Evolutionary conservation across 2,113 vertebrate species (phyloP).

Genomic region (Hydrochoerus hydrochaeris): DNA sequence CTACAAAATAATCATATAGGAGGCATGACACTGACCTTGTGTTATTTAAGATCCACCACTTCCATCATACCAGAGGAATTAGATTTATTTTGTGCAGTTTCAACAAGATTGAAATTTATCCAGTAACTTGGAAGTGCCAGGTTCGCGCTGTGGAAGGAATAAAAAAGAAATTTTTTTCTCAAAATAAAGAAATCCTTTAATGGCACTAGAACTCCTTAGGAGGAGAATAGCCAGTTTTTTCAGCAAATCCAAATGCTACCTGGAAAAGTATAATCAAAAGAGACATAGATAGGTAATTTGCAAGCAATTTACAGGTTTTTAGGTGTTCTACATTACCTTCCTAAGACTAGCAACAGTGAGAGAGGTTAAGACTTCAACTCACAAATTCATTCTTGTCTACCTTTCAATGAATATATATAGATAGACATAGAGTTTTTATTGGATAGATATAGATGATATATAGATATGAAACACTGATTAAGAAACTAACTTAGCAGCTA

Average conservation of each 20-base stretch:
- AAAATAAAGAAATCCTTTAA: not conserved
- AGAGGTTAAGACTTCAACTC: not conserved
- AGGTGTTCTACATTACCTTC: not conserved
- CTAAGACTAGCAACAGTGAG: not conserved
- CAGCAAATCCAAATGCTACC: not conserved
- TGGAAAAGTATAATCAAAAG: not conserved
- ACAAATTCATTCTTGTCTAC: not conserved
- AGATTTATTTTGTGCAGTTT: slow-evolving; percentile 5
- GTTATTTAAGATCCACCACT: no score
- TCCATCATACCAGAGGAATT: not conserved
- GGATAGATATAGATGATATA: no score
- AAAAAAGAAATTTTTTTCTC: no score
- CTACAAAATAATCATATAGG: not conserved
- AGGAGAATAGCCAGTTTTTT: not conserved
- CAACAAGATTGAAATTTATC: not conserved
- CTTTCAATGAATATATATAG: not conserved
- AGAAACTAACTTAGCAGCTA: not conserved
- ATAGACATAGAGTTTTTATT: not conserved
- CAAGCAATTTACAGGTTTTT: not conserved
- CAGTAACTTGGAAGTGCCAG: not conserved
- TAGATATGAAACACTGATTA: no score
- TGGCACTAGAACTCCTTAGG: not conserved
- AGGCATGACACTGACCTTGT: no score
- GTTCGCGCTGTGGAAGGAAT: not conserved
- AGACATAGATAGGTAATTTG: not conserved